phyloP scores from a whole-genome alignment of 2,888 invertebrate genomes.

The Lymantria monacha region DNA sequence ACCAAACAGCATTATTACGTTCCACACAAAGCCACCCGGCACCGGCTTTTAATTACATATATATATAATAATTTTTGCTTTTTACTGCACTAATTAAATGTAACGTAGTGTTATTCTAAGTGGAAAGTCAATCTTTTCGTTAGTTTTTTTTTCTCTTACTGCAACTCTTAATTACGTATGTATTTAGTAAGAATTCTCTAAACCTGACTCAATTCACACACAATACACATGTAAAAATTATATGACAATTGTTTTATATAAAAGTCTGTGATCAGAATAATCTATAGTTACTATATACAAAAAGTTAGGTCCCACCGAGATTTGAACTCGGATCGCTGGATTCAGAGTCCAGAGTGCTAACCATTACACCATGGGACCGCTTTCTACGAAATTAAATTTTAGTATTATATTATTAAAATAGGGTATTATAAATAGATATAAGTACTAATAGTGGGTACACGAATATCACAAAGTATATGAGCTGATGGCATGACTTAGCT shows the following conservation, averaged over 20 bases:
- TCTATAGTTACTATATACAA: constrained; percentile 18
- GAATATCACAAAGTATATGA: background rate
- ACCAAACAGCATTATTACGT: constrained; percentile 38
- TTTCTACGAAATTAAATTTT: constrained; percentile 1
- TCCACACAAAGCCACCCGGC: constrained; percentile 9
- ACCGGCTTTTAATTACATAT: background rate
- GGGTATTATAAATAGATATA: background rate
- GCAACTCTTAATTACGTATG: too few relatives aligned
- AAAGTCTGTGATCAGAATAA: too few relatives aligned
- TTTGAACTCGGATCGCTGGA: constrained; percentile 91
- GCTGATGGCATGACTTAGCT: background rate
- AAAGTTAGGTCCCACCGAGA: constrained; percentile 86
- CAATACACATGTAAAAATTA: too few relatives aligned
- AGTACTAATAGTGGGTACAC: background rate
- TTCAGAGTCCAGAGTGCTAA: constrained; percentile 91
- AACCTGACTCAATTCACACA: too few relatives aligned
- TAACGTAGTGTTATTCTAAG: too few relatives aligned
- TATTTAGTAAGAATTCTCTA: too few relatives aligned
- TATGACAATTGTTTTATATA: too few relatives aligned
- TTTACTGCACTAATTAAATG: constrained; percentile 19
- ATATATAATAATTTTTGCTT: constrained; percentile 17
- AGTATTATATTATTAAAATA: background rate
- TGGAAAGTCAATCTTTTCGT: too few relatives aligned
- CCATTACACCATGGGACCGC: constrained; percentile 88
- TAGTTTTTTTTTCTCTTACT: too few relatives aligned